Base-by-base conservation (phyloP, 2,797 vertebrate genomes). In the Syngnathus rostellatus region DNA sequence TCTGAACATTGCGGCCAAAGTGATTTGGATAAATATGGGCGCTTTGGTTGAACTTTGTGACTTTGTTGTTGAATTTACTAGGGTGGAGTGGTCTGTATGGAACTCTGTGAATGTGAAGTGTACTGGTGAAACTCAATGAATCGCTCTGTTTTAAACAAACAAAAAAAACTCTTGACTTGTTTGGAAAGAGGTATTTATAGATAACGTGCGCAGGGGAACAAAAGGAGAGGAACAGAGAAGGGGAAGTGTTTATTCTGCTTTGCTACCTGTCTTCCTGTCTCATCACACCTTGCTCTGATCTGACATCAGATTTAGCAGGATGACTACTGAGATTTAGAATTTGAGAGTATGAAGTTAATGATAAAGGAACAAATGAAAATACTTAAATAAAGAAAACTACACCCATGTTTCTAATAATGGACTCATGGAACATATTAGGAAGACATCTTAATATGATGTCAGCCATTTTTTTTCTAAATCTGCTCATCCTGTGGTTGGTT, bases 261-360 rank as follows among this genome's bases (percentile, higher is more conserved):
- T 55, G 2, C 65, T 57, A 63, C 39, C 68, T 59, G 61, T 62
- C 70, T 68, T 16, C 21, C 12, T 62, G 21, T 51, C 65, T 50
- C 63, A 39, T 64, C 63, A 66, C 64, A 65, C 21, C 60, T 41
- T 61, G 9, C 67, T 77, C 57, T 73, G 45, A 71, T 70, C 68
- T 67, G 62, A 46, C 46, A 71, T 68, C 63, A 65, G 72, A 73
- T 63, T 62, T 23, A 67, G 25, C 17, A 1, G 21, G 57, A 21
- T 71, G 46, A 70, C 69, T 68, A 7, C 45, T 46, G 54, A 66
- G 59, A 39, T 68, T 67, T 63, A 62, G n/a, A 41, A 55, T 7
- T 46, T 62, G 38, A 68, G 51, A 5, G 54, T 12, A 8, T 1
- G 14, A 37, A 63, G 14, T 25, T 48, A 45, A 50, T 17, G 45